Conservation (phyloP, 1,140 invertebrate genomes). For the honey bee (Apis mellifera) region Amel_HAv3.1 CM009934.2:8786001-8786500, state of each 20-base stretch:
- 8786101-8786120: not conserved
- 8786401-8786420: not conserved
- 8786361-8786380: not conserved
- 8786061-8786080: not conserved
- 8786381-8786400: not conserved
- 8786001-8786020: not conserved
- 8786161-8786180: not conserved
- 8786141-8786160: not conserved
- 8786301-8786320: too few species aligned
- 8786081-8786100: not conserved
- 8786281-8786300: too few species aligned
- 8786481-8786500: not conserved
- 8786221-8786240: too few species aligned
- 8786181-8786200: not conserved
- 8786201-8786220: too few species aligned
- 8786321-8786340: not conserved
- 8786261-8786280: too few species aligned
- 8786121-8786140: not conserved
- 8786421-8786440: not conserved
- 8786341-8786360: fast-evolving
- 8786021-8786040: not conserved
- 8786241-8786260: too few species aligned
- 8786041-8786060: not conserved
- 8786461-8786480: not conserved
- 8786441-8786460: not conserved